phyloP scores from a whole-genome alignment of 2,888 invertebrate species.

The Hemistola chrysoprasaria region DNA sequence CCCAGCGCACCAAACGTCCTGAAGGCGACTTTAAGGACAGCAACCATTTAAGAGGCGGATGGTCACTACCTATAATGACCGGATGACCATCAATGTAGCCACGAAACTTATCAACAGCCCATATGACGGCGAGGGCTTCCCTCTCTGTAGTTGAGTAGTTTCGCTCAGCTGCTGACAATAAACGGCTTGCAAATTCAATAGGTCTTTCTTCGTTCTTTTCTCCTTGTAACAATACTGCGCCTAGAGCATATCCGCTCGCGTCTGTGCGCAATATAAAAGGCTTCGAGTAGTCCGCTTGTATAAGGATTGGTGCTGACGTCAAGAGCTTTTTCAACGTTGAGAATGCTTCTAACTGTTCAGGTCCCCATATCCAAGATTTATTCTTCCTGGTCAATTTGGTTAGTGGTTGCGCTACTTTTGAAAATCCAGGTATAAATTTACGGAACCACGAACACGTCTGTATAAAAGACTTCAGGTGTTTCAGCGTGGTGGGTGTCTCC shows the following conservation, averaged over 20 bases:
- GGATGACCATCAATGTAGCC: background rate
- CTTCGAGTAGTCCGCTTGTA: constrained; percentile 35
- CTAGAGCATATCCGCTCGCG: too few species aligned
- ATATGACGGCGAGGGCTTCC: too few species aligned
- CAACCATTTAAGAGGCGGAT: constrained; percentile 1
- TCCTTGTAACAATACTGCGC: too few species aligned
- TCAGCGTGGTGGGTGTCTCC: constrained; percentile 20
- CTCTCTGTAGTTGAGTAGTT: too few species aligned
- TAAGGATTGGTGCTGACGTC: constrained; percentile 29
- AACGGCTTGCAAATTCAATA: too few species aligned
- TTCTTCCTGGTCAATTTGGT: constrained; percentile 37
- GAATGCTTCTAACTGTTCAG: constrained; percentile 27
- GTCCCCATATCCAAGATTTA: constrained; percentile 33
- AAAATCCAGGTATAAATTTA: too few species aligned
- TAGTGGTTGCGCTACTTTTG: constrained; percentile 38
- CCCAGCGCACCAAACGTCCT: background rate
- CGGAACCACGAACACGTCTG: constrained; percentile 40
- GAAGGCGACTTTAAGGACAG: background rate
- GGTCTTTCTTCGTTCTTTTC: too few species aligned
- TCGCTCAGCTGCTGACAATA: too few species aligned
- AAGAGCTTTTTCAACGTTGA: constrained; percentile 22
- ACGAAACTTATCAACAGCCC: constrained; percentile 25
- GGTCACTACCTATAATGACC: background rate
- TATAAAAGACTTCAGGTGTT: constrained; percentile 28
- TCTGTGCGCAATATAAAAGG: too few species aligned